Percentiles rank a stretch among this genome's conserved stretches.
Evolutionary conservation across 2,113 vertebrate genomes (phyloP).

Genomic region (Cyrtonyx montezumae): DNA sequence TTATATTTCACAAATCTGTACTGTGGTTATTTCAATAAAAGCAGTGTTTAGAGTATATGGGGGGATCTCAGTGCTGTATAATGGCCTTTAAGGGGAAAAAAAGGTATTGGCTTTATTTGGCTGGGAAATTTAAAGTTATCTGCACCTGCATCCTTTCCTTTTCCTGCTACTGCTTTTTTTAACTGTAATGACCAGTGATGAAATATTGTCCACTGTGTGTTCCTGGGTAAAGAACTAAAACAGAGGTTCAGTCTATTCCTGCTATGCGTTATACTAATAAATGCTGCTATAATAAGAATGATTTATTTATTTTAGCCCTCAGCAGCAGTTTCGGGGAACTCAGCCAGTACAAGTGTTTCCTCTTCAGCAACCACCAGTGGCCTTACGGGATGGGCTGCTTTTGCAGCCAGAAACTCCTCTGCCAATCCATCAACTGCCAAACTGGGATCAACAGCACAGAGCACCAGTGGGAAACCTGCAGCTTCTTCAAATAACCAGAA

Average conservation of each 20-base stretch:
- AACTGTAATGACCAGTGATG: not conserved
- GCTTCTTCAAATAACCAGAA: conserved; percentile 85
- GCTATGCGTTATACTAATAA: not conserved
- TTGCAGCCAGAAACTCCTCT: conserved; percentile 91
- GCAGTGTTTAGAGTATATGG: not conserved
- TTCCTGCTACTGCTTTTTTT: not conserved
- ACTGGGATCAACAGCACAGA: conserved; percentile 82
- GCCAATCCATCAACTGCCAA: conserved; percentile 86
- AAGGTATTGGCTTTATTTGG: not conserved
- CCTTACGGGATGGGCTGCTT: conserved; percentile 96
- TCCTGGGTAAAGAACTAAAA: not conserved
- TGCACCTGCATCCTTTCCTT: conserved; percentile 18
- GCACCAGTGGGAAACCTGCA: conserved; percentile 81
- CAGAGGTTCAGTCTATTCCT: not conserved
- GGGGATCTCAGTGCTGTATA: conserved; percentile 1
- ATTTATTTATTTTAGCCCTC: conserved; percentile 80
- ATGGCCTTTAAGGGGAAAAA: not conserved
- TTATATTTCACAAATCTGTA: not conserved
- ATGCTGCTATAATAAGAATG: conserved; percentile 27
- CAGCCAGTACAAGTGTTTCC: conserved; percentile 81
- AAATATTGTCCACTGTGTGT: not conserved
- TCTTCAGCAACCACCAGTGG: conserved; percentile 86
- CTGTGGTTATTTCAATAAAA: conserved; percentile 14
- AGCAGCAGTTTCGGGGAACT: conserved; percentile 83
- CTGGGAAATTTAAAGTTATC: conserved; percentile 1